Evolutionary conservation across 2,888 invertebrate species (phyloP).

Genomic region (Rapana venosa): DNA sequence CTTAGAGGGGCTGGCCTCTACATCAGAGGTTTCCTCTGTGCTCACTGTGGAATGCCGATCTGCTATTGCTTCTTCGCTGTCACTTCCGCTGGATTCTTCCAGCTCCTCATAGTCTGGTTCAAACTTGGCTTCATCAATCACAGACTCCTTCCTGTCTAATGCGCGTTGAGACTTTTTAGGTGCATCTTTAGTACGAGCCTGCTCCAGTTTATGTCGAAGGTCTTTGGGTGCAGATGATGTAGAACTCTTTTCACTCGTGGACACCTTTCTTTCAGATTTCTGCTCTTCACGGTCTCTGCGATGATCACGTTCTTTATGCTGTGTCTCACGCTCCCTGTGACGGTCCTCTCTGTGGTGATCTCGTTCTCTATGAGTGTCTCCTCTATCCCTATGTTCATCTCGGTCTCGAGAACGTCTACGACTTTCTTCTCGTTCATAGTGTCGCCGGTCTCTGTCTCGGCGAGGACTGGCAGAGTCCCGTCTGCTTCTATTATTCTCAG

Average conservation of each 20-base stretch:
- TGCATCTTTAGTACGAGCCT: constrained; percentile 38
- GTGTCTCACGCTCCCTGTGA: not conserved
- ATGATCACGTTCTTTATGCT: not conserved
- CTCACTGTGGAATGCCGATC: constrained; percentile 47
- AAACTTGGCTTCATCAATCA: constrained; percentile 72
- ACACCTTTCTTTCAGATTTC: constrained; percentile 20
- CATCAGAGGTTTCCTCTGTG: constrained; percentile 39
- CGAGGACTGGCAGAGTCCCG: constrained; percentile 38
- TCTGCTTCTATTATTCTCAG: constrained; percentile 35
- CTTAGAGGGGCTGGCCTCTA: constrained; percentile 39
- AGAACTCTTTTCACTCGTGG: constrained; percentile 32
- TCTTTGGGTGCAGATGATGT: constrained; percentile 40
- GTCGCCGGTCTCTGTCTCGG: constrained; percentile 16
- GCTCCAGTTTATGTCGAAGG: constrained; percentile 48
- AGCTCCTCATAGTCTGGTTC: constrained; percentile 72
- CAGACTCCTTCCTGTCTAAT: constrained; percentile 67
- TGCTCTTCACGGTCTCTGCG: constrained; percentile 24
- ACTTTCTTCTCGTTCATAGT: constrained; percentile 10
- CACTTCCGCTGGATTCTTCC: constrained; percentile 44
- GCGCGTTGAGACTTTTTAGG: constrained; percentile 42
- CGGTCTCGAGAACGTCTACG: constrained; percentile 15
- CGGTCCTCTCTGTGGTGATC: constrained; percentile 15
- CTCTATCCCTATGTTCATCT: constrained; percentile 16
- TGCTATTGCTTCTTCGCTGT: constrained; percentile 29
- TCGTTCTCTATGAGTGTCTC: constrained; percentile 16